Conservation (phyloP, 2,888 invertebrate genomes). For the Nemurella pictetii region DNA sequence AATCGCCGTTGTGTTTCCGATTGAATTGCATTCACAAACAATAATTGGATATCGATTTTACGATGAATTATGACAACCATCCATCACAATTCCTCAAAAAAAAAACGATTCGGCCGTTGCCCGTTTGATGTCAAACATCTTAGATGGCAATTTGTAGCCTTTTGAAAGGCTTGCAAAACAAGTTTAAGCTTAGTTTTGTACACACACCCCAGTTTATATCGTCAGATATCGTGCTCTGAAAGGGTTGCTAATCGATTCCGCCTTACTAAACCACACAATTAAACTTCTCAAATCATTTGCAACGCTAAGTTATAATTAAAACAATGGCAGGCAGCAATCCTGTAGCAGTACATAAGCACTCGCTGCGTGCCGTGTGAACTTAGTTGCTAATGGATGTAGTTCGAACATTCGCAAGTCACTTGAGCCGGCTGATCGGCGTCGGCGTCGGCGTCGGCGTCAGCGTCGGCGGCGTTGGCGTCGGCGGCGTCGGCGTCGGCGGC, state of each 20-base stretch:
- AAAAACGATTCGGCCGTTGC: background rate
- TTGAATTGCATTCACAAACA: background rate
- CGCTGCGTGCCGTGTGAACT: background rate
- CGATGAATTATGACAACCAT: background rate
- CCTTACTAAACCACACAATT: background rate
- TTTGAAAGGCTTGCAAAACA: background rate
- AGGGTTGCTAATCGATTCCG: background rate
- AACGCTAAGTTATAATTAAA: background rate
- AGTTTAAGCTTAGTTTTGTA: background rate
- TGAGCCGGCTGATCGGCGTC: background rate
- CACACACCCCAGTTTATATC: background rate
- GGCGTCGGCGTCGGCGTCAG: conserved; percentile 5
- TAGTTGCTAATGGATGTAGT: background rate
- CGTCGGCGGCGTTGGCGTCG: background rate
- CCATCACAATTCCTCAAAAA: background rate
- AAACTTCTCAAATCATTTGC: background rate
- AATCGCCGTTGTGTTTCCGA: background rate
- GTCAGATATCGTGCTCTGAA: too few species aligned
- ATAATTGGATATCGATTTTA: background rate
- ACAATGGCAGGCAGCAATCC: background rate
- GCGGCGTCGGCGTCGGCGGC: conserved; percentile 25
- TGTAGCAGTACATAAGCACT: too few species aligned
- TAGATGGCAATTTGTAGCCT: background rate
- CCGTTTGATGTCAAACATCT: background rate
- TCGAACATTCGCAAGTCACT: background rate